Base-by-base conservation (phyloP, 2,797 vertebrate genomes). In the Rhadinocentrus ornatus region DNA sequence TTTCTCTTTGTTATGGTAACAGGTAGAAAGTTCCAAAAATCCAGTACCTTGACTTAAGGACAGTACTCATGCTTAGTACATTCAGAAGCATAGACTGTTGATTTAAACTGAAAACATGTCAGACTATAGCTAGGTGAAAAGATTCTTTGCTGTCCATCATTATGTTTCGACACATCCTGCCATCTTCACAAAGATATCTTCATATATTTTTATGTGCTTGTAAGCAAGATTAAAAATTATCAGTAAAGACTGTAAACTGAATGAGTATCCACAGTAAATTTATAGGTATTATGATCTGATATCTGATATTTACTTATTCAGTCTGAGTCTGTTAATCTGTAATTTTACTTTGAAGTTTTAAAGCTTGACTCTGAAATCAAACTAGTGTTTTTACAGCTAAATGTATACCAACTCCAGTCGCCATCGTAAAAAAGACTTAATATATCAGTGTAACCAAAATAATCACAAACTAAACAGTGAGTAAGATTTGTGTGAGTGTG, bases 291-390 rank as follows among this genome's bases (percentile, higher is more conserved):
- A 18, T 16, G 16, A 41, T 41, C 15, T 41, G 15, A 41, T 20
- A 41, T 46, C 20, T n/a, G 20, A 5, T 46, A 46, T n/a, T 46
- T 46, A 46, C 20, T 37, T 59, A 16, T 58, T 76, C 4, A 34
- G 22, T 13, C 26, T 44, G 6, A 70, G n/a, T 58, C 22, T 58
- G 3, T 29, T 4, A 18, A 15, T 39, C 13, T 66, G 60, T 12
- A 57, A 11, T 71, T 73, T 67, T n/a, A 67, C 61, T 44, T 13
- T 9, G 20, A 46, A 20, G 6, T 57, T 32, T 64, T 27, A 37
- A 27, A 63, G 24, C 52, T 44, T 2, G 20, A 44, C 46, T 29
- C 26, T 50, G 29, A 72, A 71, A 53, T 35, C 3, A 34, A 62
- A 52, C 15, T 71, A 15, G 10, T 41, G 24, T 54, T 54, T 54